Conservation (phyloP, 2,797 vertebrate species). For the Girardinus metallicus region DNA sequence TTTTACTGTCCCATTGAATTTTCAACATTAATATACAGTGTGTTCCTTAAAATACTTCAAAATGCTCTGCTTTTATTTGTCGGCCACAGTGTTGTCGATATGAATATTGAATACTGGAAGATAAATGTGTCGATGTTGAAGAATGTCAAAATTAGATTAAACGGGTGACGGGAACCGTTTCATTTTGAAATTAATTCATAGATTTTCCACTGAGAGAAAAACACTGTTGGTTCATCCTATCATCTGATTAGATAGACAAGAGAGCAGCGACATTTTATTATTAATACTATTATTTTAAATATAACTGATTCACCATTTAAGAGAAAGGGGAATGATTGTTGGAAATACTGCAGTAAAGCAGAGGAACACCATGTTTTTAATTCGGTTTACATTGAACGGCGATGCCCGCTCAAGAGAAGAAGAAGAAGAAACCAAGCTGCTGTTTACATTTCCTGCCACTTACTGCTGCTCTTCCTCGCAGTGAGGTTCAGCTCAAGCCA, state of each 20-base stretch:
- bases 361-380: not conserved
- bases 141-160: not conserved
- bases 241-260: not conserved
- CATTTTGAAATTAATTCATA: not conserved
- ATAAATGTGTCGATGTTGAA: not conserved
- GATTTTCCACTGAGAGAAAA: not conserved
- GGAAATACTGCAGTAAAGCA: no score
- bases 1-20: not conserved
- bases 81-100: not conserved
- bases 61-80: not conserved
- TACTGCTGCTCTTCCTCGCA: conserved; percentile 55
- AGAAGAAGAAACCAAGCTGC: conserved; percentile 1
- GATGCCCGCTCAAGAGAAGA: not conserved
- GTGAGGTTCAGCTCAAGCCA: conserved; percentile 59
- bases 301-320: not conserved
- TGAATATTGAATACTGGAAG: not conserved
- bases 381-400: not conserved
- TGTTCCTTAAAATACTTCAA: not conserved
- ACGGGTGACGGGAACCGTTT: not conserved
- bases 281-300: not conserved
- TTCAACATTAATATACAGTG: not conserved
- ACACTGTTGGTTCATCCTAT: not conserved
- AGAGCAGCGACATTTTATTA: not conserved
- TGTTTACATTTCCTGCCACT: conserved; percentile 69
- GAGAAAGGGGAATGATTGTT: no score